Evolutionary conservation across 2,113 vertebrate species (phyloP).

Genomic region (Lichenostomus cassidix): DNA sequence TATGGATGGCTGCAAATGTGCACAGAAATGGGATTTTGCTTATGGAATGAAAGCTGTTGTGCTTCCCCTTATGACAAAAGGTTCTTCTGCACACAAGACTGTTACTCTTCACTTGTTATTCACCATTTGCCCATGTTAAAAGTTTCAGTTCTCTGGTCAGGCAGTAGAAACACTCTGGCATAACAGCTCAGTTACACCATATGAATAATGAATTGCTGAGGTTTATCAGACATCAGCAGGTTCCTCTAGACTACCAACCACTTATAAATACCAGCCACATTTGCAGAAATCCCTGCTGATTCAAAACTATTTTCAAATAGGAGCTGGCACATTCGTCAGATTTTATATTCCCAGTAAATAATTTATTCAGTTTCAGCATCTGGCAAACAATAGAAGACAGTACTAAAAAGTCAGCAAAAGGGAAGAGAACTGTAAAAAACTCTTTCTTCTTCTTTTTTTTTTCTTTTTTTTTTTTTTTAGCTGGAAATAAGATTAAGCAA

Average conservation of each 20-base stretch:
- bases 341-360: constrained; percentile 28
- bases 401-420: not conserved
- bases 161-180: not conserved
- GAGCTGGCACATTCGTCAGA: not conserved
- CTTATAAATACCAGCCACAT: not conserved
- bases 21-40: not conserved
- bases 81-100: not conserved
- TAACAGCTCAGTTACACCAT: not conserved
- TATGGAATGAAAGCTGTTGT: not conserved
- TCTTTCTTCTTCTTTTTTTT: not conserved
- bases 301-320: constrained; percentile 21
- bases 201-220: not conserved
- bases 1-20: not conserved
- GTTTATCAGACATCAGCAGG: not conserved
- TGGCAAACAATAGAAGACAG: not conserved
- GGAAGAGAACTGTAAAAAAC: not conserved
- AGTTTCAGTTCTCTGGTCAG: not conserved
- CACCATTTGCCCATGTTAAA: not conserved
- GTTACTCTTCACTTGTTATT: not conserved
- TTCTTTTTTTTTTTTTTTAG: not conserved
- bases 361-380: constrained; percentile 14
- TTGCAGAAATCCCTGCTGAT: constrained; percentile 14
- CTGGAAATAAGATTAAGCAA: not conserved
- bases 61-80: not conserved
- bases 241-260: not conserved